Conservation (phyloP, 2,888 invertebrate genomes). For the Atethmia centrago region DNA sequence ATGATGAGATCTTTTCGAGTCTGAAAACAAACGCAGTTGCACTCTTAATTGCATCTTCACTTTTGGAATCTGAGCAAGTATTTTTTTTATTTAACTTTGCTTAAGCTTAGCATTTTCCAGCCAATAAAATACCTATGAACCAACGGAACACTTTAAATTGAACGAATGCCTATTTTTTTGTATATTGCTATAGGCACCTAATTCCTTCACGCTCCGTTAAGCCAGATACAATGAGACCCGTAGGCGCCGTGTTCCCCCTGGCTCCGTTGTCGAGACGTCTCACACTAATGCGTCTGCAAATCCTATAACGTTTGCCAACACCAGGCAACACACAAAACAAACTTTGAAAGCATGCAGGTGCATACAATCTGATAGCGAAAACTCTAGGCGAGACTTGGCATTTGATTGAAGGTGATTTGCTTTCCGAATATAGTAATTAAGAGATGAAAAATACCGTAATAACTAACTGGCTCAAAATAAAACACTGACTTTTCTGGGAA, state of each 20-base stretch:
- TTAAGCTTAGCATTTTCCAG: not conserved
- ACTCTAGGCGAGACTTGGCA: slow-evolving; percentile 2
- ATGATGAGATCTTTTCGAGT: not conserved
- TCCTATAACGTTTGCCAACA: slow-evolving; percentile 51
- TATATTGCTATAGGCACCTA: slow-evolving; percentile 36
- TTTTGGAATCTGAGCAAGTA: not conserved
- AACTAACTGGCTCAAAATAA: not conserved
- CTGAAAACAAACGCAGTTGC: not conserved
- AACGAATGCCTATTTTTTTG: slow-evolving; percentile 42
- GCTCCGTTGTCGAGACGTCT: slow-evolving; percentile 56
- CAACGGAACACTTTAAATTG: slow-evolving; percentile 35
- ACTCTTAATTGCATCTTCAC: not conserved
- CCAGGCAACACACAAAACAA: slow-evolving; percentile 31
- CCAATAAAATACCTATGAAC: slow-evolving; percentile 24
- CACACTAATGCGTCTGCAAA: slow-evolving; percentile 64
- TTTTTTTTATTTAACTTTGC: slow-evolving; percentile 1
- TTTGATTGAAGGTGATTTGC: slow-evolving; percentile 3
- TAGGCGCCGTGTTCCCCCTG: slow-evolving; percentile 66
- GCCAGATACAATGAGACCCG: slow-evolving; percentile 64
- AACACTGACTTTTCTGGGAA: slow-evolving; percentile 5
- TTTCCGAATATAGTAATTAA: not conserved
- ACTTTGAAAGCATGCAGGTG: slow-evolving; percentile 42
- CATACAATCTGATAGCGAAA: slow-evolving; percentile 10
- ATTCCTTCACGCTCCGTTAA: slow-evolving; percentile 63
- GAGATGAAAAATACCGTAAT: not conserved